Percentiles rank a stretch among this genome's conserved stretches.
Evolutionary conservation across 2,888 invertebrate species (phyloP).

Genomic region (Drosophila algonquin): DNA sequence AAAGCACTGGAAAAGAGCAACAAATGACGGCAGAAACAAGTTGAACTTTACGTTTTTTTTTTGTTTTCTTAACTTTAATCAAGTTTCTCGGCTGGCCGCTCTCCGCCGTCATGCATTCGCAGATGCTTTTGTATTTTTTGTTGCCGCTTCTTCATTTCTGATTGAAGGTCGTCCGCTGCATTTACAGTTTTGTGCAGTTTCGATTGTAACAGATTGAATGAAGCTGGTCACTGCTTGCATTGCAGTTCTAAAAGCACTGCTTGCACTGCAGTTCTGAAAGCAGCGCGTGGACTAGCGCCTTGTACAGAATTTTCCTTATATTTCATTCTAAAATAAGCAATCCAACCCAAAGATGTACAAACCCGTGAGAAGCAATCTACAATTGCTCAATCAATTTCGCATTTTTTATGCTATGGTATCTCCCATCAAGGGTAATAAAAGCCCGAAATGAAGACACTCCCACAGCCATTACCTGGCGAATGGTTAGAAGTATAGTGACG

Average conservation of each 20-base stretch:
- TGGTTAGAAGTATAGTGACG: constrained; percentile 22
- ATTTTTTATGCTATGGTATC: constrained; percentile 3
- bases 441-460: constrained; percentile 30
- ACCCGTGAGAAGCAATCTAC: constrained; percentile 4
- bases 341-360: neutral
- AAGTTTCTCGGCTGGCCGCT: constrained; percentile 60
- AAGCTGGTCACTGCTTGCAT: constrained; percentile 10
- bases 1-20: constrained; percentile 25
- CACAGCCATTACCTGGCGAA: constrained; percentile 17
- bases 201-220: constrained; percentile 31
- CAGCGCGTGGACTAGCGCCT: neutral
- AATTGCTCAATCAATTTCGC: constrained; percentile 19
- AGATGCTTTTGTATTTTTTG: constrained; percentile 25
- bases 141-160: constrained; percentile 27
- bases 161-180: constrained; percentile 65
- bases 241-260: constrained; percentile 7
- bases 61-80: constrained; percentile 61
- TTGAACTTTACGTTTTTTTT: constrained; percentile 67
- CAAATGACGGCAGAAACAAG: constrained; percentile 60
- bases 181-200: constrained; percentile 1
- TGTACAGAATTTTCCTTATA: neutral
- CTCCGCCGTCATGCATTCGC: constrained; percentile 38
- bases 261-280: constrained; percentile 16
- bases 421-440: constrained; percentile 26
- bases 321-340: neutral